Conservation (phyloP, 2,888 invertebrate species). For the Macaria liturata region DNA sequence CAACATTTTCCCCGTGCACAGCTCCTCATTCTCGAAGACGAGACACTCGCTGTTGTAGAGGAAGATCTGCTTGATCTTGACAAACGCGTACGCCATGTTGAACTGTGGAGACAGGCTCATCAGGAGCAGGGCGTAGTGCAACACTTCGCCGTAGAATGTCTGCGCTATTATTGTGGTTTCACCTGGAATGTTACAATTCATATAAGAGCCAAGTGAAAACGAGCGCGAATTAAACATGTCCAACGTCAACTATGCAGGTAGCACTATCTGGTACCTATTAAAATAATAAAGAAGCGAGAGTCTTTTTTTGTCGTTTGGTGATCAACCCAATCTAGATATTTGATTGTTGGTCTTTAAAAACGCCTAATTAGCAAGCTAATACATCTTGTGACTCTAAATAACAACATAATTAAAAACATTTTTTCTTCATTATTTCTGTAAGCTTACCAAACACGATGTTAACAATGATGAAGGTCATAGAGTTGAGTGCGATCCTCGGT, state of each 20-base stretch:
- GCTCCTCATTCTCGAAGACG: constrained; percentile 48
- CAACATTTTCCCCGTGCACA: constrained; percentile 53
- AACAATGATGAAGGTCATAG: constrained; percentile 62
- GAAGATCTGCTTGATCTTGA: constrained; percentile 65
- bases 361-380: no score
- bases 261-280: no score
- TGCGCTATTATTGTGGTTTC: constrained; percentile 66
- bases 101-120: constrained; percentile 69
- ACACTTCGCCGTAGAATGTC: constrained; percentile 58
- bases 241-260: no score
- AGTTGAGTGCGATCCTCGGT: constrained; percentile 57
- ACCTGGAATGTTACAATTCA: constrained; percentile 42
- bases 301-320: no score
- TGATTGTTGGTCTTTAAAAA: no score
- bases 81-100: constrained; percentile 66
- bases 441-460: constrained; percentile 66
- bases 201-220: not conserved
- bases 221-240: no score
- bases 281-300: no score
- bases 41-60: constrained; percentile 68
- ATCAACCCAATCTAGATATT: no score
- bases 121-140: constrained; percentile 48
- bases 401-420: no score
- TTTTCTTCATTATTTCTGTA: not conserved
- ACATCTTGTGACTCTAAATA: no score